These are phyloP conservation scores for Pseudomyrmex gracilis DNA, from an alignment of 1,140 invertebrate species.

Conservation along the genomic window DNA sequence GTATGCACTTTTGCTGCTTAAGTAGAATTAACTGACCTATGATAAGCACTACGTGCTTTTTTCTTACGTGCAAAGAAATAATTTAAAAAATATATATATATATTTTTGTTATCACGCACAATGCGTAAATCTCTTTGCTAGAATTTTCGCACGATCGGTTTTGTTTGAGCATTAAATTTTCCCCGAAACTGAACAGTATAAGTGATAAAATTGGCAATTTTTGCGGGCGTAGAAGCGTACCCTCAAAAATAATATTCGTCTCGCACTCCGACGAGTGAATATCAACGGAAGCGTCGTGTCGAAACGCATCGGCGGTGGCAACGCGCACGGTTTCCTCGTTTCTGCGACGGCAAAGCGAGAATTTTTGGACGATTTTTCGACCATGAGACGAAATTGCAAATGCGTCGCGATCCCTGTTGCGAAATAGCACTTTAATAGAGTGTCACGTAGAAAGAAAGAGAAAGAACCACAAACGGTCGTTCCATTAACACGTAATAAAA, in stretches of 20 bases:
- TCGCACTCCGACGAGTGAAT: slow-evolving; percentile 16
- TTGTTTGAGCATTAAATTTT: background rate
- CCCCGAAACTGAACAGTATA: background rate
- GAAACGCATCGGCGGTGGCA: slow-evolving; percentile 27
- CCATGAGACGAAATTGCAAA: slow-evolving; percentile 62
- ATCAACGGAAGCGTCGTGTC: slow-evolving; percentile 18
- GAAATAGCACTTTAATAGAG: slow-evolving; percentile 46
- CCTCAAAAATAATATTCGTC: slow-evolving; percentile 47
- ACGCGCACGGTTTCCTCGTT: slow-evolving; percentile 6
- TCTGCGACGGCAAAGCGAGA: slow-evolving; percentile 26
- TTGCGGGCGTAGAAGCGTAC: background rate
- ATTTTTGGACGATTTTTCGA: slow-evolving; percentile 51
- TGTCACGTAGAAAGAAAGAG: slow-evolving; percentile 31
- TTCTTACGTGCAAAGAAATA: no score
- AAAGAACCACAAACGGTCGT: background rate
- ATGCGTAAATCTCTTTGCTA: background rate
- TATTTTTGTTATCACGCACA: background rate
- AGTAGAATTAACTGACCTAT: no score
- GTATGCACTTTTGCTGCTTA: no score
- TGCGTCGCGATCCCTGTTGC: slow-evolving; percentile 51
- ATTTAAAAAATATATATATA: no score
- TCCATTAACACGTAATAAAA: slow-evolving; percentile 50
- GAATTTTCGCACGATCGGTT: background rate
- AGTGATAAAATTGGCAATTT: slow-evolving; percentile 37
- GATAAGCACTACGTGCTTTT: no score